Base-by-base conservation (phyloP, 2,888 invertebrate genomes). In the Thymelicus lineola region DNA sequence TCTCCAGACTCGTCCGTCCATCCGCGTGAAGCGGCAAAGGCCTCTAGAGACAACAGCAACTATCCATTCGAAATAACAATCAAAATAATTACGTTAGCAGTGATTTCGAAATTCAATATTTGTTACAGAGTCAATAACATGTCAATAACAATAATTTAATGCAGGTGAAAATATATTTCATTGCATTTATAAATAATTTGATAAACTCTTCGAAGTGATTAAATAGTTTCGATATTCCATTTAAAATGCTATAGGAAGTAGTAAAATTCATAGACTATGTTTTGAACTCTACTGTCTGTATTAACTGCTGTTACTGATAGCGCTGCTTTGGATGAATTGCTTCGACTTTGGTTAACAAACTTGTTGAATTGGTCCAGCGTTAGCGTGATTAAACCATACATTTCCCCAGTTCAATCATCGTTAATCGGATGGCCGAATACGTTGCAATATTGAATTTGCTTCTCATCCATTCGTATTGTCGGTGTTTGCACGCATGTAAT, bases 381-480 rank as follows among this genome's bases (percentile, higher is more conserved):
- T 71, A 71, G 57, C 57, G 55, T 70, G 60, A 61, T 61, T 61
- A 61, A 61, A 48, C 46, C 53, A 63, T 71, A 42, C 62, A 67
- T 53, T 66, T 57, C 48, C 17, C 63, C n/a, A 61, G 65, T 68
- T 62, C 58, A 59, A 59, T 71, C 48, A 61, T 60, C 38, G 57
- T 65, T 71, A 61, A 71, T 65, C 57, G 55, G 61, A 57, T 68
- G 46, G 45, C 15, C 61, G n/a, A 38, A 48, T 20, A 42, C 28
- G 50, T 68, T 68, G 46, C 63, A 28, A 57, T 65, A 46, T 57
- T 65, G 35, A 65, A 61, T 57, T 65, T 57, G 57, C 45, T 65
- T 65, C 28, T 65, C 57, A 46, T 65, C 28, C 46, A 65, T 42
- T 17, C 45, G 45, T 10, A n/a, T 35, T 65, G 57, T 28, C 64